Conservation (phyloP, 2,113 vertebrate species). For the Ageneiosus marmoratus region DNA sequence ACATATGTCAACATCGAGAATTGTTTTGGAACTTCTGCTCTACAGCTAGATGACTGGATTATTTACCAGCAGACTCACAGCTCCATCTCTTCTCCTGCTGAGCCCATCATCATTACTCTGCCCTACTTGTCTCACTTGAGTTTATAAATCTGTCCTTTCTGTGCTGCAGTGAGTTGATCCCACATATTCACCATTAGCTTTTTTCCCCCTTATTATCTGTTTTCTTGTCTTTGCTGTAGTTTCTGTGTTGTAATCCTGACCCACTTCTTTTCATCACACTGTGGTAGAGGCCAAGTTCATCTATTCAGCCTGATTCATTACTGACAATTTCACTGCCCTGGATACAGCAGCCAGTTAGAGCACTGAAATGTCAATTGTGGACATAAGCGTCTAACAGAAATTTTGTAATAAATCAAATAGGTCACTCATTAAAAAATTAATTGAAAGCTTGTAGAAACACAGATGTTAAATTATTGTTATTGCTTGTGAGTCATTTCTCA, state of each 20-base stretch:
- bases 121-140: not conserved
- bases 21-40: not conserved
- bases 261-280: not conserved
- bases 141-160: not conserved
- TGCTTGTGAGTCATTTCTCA: not conserved
- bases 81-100: not conserved
- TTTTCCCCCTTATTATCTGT: not conserved
- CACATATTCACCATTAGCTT: not conserved
- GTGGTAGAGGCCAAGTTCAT: not conserved
- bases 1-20: not conserved
- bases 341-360: not conserved
- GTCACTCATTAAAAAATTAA: not conserved
- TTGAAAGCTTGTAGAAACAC: not conserved
- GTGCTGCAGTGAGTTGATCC: not conserved
- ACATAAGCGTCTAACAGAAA: not conserved
- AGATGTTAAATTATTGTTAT: not conserved
- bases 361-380: constrained; percentile 5
- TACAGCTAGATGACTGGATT: not conserved
- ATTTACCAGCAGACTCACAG: not conserved
- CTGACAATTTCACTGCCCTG: not conserved
- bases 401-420: not conserved
- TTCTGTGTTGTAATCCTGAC: not conserved
- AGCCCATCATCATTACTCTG: not conserved
- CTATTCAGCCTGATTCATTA: not conserved
- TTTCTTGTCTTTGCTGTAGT: not conserved